Percentiles rank a stretch among this genome's conserved stretches.
phyloP scores from a whole-genome alignment of 2,797 vertebrate genomes.

The Chromobotia macracanthus region DNA sequence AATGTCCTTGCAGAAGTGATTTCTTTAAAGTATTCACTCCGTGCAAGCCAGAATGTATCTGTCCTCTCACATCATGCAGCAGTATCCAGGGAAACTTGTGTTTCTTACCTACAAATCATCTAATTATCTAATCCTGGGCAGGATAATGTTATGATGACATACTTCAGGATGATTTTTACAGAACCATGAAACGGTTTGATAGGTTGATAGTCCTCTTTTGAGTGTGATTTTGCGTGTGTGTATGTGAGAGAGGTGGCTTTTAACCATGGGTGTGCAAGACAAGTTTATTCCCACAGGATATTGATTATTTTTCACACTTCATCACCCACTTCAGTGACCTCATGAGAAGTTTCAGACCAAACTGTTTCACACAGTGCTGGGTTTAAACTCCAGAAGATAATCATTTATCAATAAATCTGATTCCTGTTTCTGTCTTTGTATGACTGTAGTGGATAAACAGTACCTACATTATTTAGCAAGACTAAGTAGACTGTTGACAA shows the following conservation, averaged over 20 bases:
- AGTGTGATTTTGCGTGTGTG: background rate
- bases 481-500: conserved; percentile 10
- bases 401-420: conserved; percentile 36
- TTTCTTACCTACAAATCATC: background rate
- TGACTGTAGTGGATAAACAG: background rate
- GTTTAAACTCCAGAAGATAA: conserved; percentile 45
- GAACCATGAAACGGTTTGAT: too few relatives aligned
- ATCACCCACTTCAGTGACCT: conserved; percentile 24
- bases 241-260: background rate
- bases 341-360: conserved; percentile 15
- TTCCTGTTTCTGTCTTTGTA: conserved; percentile 17
- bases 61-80: background rate
- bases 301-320: conserved; percentile 40
- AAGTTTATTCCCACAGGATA: conserved; percentile 6
- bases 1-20: conserved; percentile 19
- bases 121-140: background rate
- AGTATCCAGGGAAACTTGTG: conserved; percentile 17
- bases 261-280: background rate
- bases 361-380: conserved; percentile 10
- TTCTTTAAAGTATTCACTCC: background rate
- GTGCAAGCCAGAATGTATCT: background rate
- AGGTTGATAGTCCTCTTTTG: conserved; percentile 12
- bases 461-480: background rate
- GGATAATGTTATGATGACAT: background rate
- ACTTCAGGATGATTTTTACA: background rate